These are phyloP conservation scores for Syngnathus floridae DNA, from an alignment of 2,113 vertebrate genomes.

Conservation along the genomic window DNA sequence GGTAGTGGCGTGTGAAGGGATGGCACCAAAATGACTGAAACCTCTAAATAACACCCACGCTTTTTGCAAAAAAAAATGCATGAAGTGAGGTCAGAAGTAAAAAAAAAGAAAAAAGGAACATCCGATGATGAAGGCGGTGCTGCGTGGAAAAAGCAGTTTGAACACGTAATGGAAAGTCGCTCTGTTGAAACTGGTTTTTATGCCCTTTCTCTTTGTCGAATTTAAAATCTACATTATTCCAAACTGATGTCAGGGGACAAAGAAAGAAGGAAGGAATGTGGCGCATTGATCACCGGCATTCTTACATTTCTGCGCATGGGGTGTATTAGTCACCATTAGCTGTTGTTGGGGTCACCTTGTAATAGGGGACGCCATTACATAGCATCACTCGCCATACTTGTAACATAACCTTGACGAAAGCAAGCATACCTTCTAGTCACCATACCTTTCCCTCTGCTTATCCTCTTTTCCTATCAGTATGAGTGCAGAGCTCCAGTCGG, in stretches of 20 bases:
- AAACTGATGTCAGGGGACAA: conserved; percentile 49
- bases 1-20: conserved; percentile 76
- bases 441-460: conserved; percentile 8
- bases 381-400: conserved; percentile 54
- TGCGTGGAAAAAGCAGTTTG: conserved; percentile 53
- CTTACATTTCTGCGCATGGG: conserved; percentile 41
- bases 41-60: conserved; percentile 74
- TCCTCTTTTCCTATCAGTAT: conserved; percentile 72
- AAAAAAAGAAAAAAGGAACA: conserved; percentile 57
- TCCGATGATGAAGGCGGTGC: conserved; percentile 68
- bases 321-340: conserved; percentile 63
- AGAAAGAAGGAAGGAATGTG: conserved; percentile 52
- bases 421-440: conserved; percentile 61
- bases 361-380: conserved; percentile 49
- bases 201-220: conserved; percentile 29
- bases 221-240: conserved; percentile 59
- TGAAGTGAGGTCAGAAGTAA: conserved; percentile 51
- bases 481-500: conserved; percentile 79
- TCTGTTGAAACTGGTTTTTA: conserved; percentile 57
- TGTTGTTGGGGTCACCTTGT: conserved; percentile 69
- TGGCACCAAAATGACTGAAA: conserved; percentile 75
- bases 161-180: conserved; percentile 69
- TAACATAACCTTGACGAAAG: conserved; percentile 67
- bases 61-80: conserved; percentile 54
- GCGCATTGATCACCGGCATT: conserved; percentile 51